A percentile compares a stretch with the other conserved stretches of the same genome.
Evolutionary conservation across 1,140 invertebrate species (phyloP).

Genomic region (Lordiphosa mommai): DNA sequence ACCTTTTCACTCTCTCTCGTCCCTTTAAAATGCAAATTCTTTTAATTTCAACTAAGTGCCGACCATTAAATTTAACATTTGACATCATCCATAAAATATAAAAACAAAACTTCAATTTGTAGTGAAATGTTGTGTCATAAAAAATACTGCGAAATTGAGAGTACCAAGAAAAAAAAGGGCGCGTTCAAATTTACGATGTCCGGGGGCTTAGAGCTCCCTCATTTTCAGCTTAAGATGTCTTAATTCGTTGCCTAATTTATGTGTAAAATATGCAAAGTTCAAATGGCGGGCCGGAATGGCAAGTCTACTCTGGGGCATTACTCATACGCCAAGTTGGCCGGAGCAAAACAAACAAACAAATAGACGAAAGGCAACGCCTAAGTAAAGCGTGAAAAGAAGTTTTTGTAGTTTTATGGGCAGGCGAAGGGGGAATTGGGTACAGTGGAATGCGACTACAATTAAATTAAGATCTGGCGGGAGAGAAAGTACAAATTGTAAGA

Average conservation of each 20-base stretch:
- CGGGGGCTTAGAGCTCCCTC: constrained; percentile 17
- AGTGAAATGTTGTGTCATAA: constrained; percentile 47
- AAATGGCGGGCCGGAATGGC: constrained; percentile 11
- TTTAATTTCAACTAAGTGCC: constrained; percentile 42
- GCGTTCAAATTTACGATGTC: constrained; percentile 55
- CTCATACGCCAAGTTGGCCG: constrained; percentile 50
- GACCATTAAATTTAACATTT: constrained; percentile 58
- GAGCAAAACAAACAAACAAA: constrained; percentile 20
- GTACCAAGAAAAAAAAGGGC: constrained; percentile 7
- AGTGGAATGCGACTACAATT: neutral
- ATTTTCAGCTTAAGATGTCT: constrained; percentile 61
- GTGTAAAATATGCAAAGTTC: constrained; percentile 55
- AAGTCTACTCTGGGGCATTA: constrained; percentile 33
- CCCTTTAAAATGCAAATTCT: constrained; percentile 63
- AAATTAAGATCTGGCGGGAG: neutral
- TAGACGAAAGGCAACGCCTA: constrained; percentile 1
- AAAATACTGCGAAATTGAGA: constrained; percentile 29
- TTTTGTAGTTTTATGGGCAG: constrained; percentile 1
- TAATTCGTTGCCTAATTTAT: constrained; percentile 64
- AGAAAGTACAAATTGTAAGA: neutral
- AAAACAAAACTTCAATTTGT: constrained; percentile 47
- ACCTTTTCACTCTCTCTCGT: neutral
- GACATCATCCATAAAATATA: constrained; percentile 43
- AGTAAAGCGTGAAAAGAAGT: constrained; percentile 3
- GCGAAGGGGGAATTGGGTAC: neutral